phyloP scores from a whole-genome alignment of 1,140 invertebrate species.

The Tetragonula clypearis region DNA sequence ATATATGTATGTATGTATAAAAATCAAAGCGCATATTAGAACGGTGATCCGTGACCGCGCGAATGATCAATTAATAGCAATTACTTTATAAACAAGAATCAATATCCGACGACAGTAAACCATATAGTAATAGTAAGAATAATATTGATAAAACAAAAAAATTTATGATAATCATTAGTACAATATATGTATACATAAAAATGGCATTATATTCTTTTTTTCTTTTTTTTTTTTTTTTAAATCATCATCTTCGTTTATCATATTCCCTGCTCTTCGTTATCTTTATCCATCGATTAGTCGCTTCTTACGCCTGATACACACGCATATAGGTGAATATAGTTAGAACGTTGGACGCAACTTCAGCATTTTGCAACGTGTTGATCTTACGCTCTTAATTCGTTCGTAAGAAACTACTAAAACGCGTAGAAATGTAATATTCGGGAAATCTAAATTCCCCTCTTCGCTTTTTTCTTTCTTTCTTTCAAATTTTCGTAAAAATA shows the following conservation, averaged over 20 bases:
- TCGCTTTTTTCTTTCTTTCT: background rate
- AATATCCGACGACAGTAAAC: slow-evolving; percentile 48
- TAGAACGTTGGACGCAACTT: slow-evolving; percentile 16
- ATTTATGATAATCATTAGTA: slow-evolving; percentile 58
- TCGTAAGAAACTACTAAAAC: background rate
- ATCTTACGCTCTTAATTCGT: background rate
- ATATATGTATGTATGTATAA: slow-evolving; percentile 48
- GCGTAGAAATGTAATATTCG: background rate
- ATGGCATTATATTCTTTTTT: slow-evolving; percentile 55
- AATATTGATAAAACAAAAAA: slow-evolving; percentile 52
- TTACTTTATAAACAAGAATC: slow-evolving; percentile 41
- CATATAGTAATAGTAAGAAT: slow-evolving; percentile 42
- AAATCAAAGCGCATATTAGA: slow-evolving; percentile 63
- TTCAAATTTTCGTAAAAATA: background rate
- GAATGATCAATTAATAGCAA: slow-evolving; percentile 55
- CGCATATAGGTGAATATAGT: slow-evolving; percentile 22
- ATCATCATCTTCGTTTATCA: background rate
- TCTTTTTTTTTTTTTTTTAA: slow-evolving; percentile 8
- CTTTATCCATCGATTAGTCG: slow-evolving; percentile 39
- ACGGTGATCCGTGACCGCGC: slow-evolving; percentile 43
- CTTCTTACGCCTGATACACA: slow-evolving; percentile 40
- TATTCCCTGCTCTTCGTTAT: slow-evolving; percentile 18
- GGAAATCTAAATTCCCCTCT: background rate
- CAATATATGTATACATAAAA: slow-evolving; percentile 57
- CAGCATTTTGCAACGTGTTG: background rate